Evolutionary conservation across 2,797 vertebrate species (phyloP).

Genomic region (Parambassis ranga): DNA sequence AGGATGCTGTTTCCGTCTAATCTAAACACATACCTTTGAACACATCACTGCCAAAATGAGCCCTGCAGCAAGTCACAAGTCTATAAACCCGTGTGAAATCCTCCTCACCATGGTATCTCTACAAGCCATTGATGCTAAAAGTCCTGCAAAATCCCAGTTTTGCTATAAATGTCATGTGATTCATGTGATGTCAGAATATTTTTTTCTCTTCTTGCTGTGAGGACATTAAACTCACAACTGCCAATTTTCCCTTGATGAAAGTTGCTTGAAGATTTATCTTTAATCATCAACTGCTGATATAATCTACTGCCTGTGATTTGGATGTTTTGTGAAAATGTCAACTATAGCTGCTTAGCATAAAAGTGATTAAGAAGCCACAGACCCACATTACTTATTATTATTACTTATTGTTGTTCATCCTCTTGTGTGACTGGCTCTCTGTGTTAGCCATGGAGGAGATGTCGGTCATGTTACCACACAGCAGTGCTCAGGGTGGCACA

Average conservation of each 20-base stretch:
- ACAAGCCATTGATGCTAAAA: too few relatives aligned
- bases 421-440: conserved; percentile 13
- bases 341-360: neutral
- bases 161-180: neutral
- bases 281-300: conserved; percentile 46
- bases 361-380: too few relatives aligned
- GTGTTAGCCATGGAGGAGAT: conserved; percentile 9
- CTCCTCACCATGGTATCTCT: too few relatives aligned
- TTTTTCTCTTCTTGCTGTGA: conserved; percentile 8
- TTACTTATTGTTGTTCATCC: too few relatives aligned
- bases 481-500: conserved; percentile 9
- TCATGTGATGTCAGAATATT: neutral
- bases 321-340: neutral
- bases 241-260: conserved; percentile 33
- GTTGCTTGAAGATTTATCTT: conserved; percentile 25
- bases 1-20: too few relatives aligned
- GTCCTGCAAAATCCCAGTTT: neutral
- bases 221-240: conserved; percentile 15
- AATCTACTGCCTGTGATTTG: conserved; percentile 4
- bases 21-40: too few relatives aligned
- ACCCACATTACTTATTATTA: too few relatives aligned
- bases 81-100: too few relatives aligned
- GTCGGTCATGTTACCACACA: conserved; percentile 23
- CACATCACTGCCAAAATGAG: too few relatives aligned
- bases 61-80: too few relatives aligned